Evolutionary conservation across 1,140 invertebrate genomes (phyloP).

Genomic region (Psix sp.): DNA sequence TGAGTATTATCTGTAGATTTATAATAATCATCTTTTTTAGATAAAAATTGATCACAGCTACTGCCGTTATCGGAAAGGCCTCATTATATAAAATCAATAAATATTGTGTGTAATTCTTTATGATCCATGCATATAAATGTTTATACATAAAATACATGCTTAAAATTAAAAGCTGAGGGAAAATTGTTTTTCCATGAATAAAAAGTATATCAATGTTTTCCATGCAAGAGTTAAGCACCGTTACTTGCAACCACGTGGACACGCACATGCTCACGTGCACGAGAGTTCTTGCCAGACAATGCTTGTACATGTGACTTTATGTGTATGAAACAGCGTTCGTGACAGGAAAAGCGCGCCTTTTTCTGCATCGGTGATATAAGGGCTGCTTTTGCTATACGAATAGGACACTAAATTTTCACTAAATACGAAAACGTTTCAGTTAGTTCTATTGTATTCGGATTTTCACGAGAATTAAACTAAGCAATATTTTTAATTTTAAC

Average conservation of each 20-base stretch:
- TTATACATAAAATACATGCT: neutral
- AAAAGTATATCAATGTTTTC: slow-evolving; percentile 36
- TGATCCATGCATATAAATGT: neutral
- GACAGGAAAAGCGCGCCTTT: slow-evolving; percentile 41
- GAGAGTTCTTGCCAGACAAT: slow-evolving; percentile 45
- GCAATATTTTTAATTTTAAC: too few relatives aligned
- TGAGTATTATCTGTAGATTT: too few relatives aligned
- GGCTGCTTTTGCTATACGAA: slow-evolving; percentile 18
- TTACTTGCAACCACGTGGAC: slow-evolving; percentile 46
- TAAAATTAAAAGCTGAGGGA: slow-evolving; percentile 2
- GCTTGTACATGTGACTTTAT: slow-evolving; percentile 48
- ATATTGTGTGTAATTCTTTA: too few relatives aligned
- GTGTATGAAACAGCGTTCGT: slow-evolving; percentile 29
- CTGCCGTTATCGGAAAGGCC: too few relatives aligned
- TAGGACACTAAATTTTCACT: slow-evolving; percentile 27
- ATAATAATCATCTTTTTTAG: too few relatives aligned
- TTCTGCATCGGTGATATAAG: slow-evolving; percentile 46
- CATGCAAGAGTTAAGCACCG: slow-evolving; percentile 46
- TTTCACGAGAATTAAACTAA: too few relatives aligned
- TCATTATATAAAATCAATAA: too few relatives aligned
- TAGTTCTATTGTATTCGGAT: slow-evolving; percentile 16
- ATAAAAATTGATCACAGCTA: too few relatives aligned
- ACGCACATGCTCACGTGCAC: slow-evolving; percentile 39
- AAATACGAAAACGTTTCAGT: slow-evolving; percentile 15
- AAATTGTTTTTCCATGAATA: slow-evolving; percentile 55